Evolutionary conservation across 2,888 invertebrate genomes (phyloP).

Genomic region (Helicoverpa assulta): DNA sequence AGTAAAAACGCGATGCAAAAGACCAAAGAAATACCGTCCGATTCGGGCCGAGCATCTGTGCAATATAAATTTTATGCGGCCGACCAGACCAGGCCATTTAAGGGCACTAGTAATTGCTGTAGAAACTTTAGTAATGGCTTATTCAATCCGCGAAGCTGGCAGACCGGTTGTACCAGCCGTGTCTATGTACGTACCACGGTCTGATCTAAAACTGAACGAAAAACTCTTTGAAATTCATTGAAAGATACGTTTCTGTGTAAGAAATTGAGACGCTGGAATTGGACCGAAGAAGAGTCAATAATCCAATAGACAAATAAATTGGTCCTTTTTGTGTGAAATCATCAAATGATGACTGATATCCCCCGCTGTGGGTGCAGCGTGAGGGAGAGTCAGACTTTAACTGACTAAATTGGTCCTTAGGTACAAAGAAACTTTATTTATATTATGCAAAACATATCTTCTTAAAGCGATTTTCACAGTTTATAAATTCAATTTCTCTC

Average conservation of each 20-base stretch:
- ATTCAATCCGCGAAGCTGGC: slow-evolving; percentile 75
- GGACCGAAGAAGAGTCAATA: neutral
- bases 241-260: slow-evolving; percentile 17
- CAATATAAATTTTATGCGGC: slow-evolving; percentile 76
- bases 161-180: slow-evolving; percentile 71
- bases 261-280: neutral
- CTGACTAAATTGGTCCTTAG: too few species aligned
- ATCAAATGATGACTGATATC: too few species aligned
- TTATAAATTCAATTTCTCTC: neutral
- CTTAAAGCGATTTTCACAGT: too few species aligned
- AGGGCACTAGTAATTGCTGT: slow-evolving; percentile 81
- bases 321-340: too few species aligned
- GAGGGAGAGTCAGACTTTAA: too few species aligned
- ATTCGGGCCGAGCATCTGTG: slow-evolving; percentile 73
- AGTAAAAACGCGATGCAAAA: slow-evolving; percentile 14
- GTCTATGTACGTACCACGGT: slow-evolving; percentile 56
- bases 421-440: too few species aligned
- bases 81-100: slow-evolving; percentile 76
- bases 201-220: slow-evolving; percentile 53
- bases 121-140: slow-evolving; percentile 86
- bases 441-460: too few species aligned
- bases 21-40: slow-evolving; percentile 62
- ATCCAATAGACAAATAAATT: too few species aligned
- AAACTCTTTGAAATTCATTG: slow-evolving; percentile 50
- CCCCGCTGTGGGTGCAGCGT: too few species aligned